Conservation (phyloP, 2,113 vertebrate species). For the Parotia lawesii region DNA sequence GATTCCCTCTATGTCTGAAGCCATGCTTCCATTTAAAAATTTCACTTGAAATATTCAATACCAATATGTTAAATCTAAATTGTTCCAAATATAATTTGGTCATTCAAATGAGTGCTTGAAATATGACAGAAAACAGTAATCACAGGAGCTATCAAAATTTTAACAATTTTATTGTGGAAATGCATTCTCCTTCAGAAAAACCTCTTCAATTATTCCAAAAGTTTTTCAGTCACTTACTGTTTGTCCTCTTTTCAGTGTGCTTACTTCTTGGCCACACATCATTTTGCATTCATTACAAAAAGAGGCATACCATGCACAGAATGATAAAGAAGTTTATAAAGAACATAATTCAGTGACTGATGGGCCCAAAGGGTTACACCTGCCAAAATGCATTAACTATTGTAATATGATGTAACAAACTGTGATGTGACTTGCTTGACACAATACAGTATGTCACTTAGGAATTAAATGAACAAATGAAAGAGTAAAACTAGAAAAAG, state of each 20-base stretch:
- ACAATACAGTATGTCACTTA: background rate
- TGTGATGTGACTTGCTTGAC: background rate
- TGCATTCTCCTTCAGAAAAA: background rate
- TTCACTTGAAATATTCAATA: background rate
- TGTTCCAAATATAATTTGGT: background rate
- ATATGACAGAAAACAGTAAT: background rate
- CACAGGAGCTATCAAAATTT: background rate
- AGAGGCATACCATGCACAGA: background rate
- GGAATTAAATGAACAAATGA: background rate
- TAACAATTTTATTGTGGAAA: background rate
- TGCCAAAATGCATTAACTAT: constrained; percentile 19
- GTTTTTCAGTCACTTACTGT: background rate
- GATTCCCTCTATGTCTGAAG: background rate
- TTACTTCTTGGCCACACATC: background rate
- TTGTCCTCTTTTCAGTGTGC: background rate
- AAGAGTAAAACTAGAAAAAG: background rate
- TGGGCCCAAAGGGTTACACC: background rate
- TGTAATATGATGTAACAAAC: background rate
- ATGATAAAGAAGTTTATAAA: constrained; percentile 4
- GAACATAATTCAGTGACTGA: constrained; percentile 6
- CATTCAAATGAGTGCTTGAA: background rate
- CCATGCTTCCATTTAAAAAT: background rate
- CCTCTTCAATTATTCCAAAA: background rate
- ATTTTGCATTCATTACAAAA: constrained; percentile 1
- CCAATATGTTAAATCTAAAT: background rate